Conservation (phyloP, 2,113 vertebrate genomes). For the Myiopsitta monachus region DNA sequence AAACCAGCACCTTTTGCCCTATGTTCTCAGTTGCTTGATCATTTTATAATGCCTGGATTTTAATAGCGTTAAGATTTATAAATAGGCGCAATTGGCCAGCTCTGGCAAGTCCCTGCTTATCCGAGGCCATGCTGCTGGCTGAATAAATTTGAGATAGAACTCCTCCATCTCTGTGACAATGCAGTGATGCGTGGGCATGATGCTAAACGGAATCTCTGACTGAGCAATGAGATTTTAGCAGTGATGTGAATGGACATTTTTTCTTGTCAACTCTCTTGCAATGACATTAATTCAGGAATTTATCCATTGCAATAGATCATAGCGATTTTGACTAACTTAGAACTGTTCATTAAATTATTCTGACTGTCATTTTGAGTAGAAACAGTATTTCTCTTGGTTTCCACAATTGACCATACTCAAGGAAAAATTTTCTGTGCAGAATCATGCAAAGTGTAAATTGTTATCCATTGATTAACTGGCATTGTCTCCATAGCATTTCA, state of each 20-base stretch:
- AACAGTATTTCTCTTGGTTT: neutral
- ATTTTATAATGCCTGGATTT: neutral
- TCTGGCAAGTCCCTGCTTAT: neutral
- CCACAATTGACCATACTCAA: neutral
- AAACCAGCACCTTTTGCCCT: neutral
- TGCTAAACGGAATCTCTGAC: neutral
- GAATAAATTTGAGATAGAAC: neutral
- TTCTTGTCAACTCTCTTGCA: neutral
- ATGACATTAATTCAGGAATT: neutral
- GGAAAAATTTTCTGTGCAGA: neutral
- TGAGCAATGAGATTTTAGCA: neutral
- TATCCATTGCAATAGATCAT: neutral
- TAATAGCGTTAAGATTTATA: neutral
- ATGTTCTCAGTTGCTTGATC: neutral
- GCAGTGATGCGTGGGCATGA: neutral
- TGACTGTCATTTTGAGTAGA: neutral
- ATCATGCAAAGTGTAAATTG: neutral
- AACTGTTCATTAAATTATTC: neutral
- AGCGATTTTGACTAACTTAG: neutral
- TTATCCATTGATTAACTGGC: neutral
- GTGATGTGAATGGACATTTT: neutral
- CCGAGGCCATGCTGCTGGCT: neutral
- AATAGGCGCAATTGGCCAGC: neutral
- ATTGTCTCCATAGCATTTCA: neutral
- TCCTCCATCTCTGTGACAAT: neutral